These are phyloP conservation scores for Sminthopsis crassicaudata DNA, from an alignment of 2,113 vertebrate species.

Conservation along the genomic window DNA sequence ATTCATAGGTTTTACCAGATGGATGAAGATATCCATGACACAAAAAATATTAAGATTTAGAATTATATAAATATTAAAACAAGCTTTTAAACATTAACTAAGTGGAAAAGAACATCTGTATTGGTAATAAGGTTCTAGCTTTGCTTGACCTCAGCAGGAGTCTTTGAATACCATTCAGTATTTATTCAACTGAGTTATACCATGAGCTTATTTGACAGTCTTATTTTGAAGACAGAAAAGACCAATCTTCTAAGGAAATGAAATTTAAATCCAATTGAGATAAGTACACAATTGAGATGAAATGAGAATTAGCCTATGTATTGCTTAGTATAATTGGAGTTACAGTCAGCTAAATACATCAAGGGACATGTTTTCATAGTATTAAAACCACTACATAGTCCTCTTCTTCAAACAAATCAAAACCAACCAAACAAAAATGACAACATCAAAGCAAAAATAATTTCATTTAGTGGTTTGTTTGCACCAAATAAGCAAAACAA, in stretches of 20 bases:
- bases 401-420: not conserved
- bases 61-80: slow-evolving; percentile 38
- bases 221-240: slow-evolving; percentile 44
- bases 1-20: not conserved
- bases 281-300: slow-evolving; percentile 19
- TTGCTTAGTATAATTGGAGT: slow-evolving; percentile 19
- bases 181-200: slow-evolving; percentile 30
- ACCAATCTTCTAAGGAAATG: slow-evolving; percentile 29
- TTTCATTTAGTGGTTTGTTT: not conserved
- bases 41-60: not conserved
- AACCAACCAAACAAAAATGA: not conserved
- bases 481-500: not conserved
- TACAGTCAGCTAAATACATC: slow-evolving; percentile 33
- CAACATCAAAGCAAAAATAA: not conserved
- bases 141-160: slow-evolving; percentile 49
- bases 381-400: not conserved
- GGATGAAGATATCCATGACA: not conserved
- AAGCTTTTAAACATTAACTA: not conserved
- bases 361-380: not conserved
- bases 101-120: not conserved
- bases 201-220: not conserved
- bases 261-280: slow-evolving; percentile 43
- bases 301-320: slow-evolving; percentile 23
- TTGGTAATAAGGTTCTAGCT: not conserved
- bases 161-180: slow-evolving; percentile 29